Base-by-base conservation (phyloP, 2,888 invertebrate species). In the Drosophila prolongata region DNA sequence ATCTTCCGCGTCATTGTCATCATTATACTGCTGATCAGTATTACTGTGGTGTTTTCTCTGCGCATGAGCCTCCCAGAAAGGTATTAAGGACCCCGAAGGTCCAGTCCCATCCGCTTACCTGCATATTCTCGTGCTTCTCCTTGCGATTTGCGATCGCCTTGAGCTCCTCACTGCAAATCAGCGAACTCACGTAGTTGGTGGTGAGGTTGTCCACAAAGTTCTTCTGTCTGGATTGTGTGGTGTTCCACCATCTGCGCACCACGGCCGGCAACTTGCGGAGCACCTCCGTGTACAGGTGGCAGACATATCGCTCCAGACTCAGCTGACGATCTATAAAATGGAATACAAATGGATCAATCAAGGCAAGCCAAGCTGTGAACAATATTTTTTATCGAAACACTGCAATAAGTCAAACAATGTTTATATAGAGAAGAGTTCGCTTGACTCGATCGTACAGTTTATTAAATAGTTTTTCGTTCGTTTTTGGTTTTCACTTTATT, bases 181-280 rank as follows among this genome's bases (percentile, higher is more conserved):
- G 91, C 1, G 94, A 94, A 49, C 96, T 95, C 13, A 96, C 94
- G 89, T 95, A 95, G 72, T 94, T 93, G 0, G 94, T 93, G 6
- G 95, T 95, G 6, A 95, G 92, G 81, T 94, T 94, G 79, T 97
- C 95, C 1, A 96, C 95, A 54, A 95, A 93, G 42, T 94, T 94
- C 54, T 95, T 90, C 42, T 94, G 94, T 77, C 94, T 93, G 40
- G 95, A 94, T 55, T 95, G 95, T 13, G 94, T 93, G 30, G 93
- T 93, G 59, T 94, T 94, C 95, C 95, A 96, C 97, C 96, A 97
- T 90, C 95, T 95, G 56, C 96, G 93, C 30, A 95, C 95, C 55
- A 95, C 93, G 37, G 96, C 96, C 54, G 95, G 96, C 75, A 96
- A 93, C 87, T 94, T 94, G 61, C 94, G 93, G 61, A 96, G 90